Percentiles rank a stretch among this genome's conserved stretches.
Evolutionary conservation across 2,888 invertebrate species (phyloP).

Genomic region (Periphyllus acericola): DNA sequence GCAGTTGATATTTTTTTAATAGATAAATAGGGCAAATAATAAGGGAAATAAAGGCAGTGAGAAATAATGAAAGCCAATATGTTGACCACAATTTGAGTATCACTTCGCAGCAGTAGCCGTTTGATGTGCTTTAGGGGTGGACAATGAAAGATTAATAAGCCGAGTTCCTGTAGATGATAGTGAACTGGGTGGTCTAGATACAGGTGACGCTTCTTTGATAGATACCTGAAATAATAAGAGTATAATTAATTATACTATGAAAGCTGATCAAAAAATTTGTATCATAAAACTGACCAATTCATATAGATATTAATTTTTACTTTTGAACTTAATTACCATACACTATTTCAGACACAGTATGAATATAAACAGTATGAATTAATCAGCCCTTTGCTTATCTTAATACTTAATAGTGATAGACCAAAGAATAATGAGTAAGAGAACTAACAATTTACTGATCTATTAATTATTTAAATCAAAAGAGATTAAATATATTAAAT

Average conservation of each 20-base stretch:
- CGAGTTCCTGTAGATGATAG: conserved; percentile 46
- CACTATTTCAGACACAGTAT: no score
- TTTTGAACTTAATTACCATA: no score
- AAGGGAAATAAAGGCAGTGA: conserved; percentile 48
- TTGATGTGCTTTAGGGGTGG: conserved; percentile 52
- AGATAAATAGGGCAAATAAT: conserved; percentile 45
- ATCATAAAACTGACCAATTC: no score
- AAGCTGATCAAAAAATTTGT: neutral
- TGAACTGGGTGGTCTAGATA: conserved; percentile 28
- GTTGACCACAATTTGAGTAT: conserved; percentile 21
- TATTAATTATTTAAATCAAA: no score
- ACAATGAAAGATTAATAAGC: conserved; percentile 34
- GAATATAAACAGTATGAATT: no score
- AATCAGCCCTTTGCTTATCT: no score
- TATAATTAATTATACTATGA: neutral
- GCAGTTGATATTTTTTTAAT: conserved; percentile 32
- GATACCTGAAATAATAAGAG: conserved; percentile 2
- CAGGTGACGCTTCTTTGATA: conserved; percentile 2
- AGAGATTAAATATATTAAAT: no score
- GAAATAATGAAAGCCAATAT: conserved; percentile 31
- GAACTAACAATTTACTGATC: no score
- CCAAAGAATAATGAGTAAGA: no score
- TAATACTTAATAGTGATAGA: no score
- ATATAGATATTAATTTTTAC: neutral
- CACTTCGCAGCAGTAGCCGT: conserved; percentile 53